phyloP scores from a whole-genome alignment of 1,140 invertebrate species.

The Bombus pyrosoma region DNA sequence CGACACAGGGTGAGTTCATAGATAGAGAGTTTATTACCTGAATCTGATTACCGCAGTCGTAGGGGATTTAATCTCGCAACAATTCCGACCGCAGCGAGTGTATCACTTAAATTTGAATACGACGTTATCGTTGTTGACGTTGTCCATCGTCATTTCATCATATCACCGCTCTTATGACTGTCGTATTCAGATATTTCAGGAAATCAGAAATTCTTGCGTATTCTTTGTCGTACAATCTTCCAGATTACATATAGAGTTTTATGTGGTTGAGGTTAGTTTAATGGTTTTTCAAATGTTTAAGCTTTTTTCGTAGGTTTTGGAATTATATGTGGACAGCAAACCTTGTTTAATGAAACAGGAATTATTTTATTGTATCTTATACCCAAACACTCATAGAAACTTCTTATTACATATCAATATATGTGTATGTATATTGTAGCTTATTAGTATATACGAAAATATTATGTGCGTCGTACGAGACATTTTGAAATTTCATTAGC shows the following conservation, averaged over 20 bases:
- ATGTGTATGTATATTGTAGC: too few species aligned
- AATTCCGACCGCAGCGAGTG: constrained; percentile 49
- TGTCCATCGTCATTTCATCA: constrained; percentile 3
- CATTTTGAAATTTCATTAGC: too few species aligned
- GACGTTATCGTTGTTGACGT: constrained; percentile 53
- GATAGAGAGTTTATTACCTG: constrained; percentile 68
- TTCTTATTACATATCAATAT: too few species aligned
- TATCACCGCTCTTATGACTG: not conserved
- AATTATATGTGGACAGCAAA: not conserved
- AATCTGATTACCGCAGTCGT: constrained; percentile 65
- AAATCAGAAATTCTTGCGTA: not conserved
- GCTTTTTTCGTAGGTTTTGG: not conserved
- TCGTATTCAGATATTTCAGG: constrained; percentile 27
- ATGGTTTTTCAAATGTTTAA: not conserved
- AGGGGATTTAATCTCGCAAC: constrained; percentile 64
- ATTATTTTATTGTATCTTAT: too few species aligned
- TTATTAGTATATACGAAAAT: too few species aligned
- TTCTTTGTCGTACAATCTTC: not conserved
- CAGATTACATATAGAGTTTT: not conserved
- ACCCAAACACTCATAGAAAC: too few species aligned
- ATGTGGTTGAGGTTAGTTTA: not conserved
- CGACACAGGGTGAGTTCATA: constrained; percentile 38
- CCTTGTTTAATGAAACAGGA: too few species aligned
- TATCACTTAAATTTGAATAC: constrained; percentile 63
- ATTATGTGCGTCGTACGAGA: too few species aligned